Percentiles rank a stretch among this genome's conserved stretches.
phyloP scores from a whole-genome alignment of 1,140 invertebrate species.

The Zaprionus capensis region DNA sequence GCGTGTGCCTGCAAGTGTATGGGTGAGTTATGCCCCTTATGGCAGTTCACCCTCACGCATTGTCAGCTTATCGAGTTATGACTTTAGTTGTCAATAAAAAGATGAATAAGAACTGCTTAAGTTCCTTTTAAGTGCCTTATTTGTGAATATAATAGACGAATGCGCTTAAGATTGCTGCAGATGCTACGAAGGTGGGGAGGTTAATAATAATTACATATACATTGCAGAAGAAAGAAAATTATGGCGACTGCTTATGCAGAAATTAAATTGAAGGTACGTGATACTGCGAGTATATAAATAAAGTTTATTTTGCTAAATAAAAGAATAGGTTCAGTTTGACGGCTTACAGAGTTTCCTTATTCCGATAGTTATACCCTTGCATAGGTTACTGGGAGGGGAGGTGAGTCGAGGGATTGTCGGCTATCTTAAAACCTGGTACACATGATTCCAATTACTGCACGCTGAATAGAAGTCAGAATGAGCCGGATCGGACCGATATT shows the following conservation, averaged over 20 bases:
- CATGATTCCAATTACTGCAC: too few relatives aligned
- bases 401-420: too few relatives aligned
- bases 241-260: neutral
- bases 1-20: neutral
- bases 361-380: too few relatives aligned
- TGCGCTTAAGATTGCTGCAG: neutral
- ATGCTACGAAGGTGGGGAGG: neutral
- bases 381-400: too few relatives aligned
- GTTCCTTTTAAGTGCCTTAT: conserved; percentile 2
- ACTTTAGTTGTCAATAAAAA: conserved; percentile 9
- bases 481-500: too few relatives aligned
- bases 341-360: too few relatives aligned
- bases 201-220: neutral
- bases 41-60: neutral
- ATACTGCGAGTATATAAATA: neutral
- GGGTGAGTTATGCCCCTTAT: neutral
- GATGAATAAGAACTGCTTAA: neutral
- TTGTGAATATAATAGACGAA: neutral
- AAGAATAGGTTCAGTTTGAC: too few relatives aligned
- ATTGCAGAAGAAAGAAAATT: neutral
- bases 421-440: too few relatives aligned
- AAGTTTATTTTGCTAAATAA: too few relatives aligned
- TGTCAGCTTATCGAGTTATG: conserved; percentile 5
- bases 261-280: neutral
- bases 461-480: too few relatives aligned